Evolutionary conservation across 1,140 invertebrate genomes (phyloP), one percentile per base, ranked within the genome.

Genomic region (Lordiphosa collinella): DNA sequence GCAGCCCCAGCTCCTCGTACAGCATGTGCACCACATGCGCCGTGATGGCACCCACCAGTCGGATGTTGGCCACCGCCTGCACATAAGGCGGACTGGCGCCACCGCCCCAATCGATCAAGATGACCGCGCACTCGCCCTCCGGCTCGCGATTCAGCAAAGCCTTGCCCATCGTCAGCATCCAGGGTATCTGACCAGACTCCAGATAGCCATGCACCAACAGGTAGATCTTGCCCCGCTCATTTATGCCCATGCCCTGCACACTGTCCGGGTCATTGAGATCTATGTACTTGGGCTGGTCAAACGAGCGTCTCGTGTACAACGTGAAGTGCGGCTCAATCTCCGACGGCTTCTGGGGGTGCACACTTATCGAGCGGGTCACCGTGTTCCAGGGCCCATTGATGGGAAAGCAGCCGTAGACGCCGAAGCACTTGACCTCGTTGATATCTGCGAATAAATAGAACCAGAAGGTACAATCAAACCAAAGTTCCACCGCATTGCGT

Each of bases 51-150:
- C 95, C 96, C 7, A 97, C 93, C 1, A 98, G 89, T 47, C 96
- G 91, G n/a, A 96, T 96, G 82, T 98, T 97, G 0, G 95, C 96
- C 1, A 96, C 95, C 0, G 96, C 96, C 88, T 97, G 96, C 0
- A 94, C 94, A 78, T 98, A 98, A 0, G 96, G 96, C 1, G 96
- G 96, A 48, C 93, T 92, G 0, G 96, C 95, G 0, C 95, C 96
- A 31, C 91, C 92, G 32, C 94, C 92, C 96, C 96, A 98, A 75
- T 97, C 96, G 0, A 97, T 92, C 0, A 94, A 90, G 8, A 96
- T 91, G 0, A 97, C 94, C 35, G 95, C 95, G 38, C 92, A 92
- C 38, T 93, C 92, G 47, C 93, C 92, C 38, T 92, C 91, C 0
- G 90, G 89, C 57, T 96, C 89, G 12, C 96, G 72, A 66, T 94